Evolutionary conservation across 2,888 invertebrate species (phyloP).

Genomic region (Uropetala carovei): DNA sequence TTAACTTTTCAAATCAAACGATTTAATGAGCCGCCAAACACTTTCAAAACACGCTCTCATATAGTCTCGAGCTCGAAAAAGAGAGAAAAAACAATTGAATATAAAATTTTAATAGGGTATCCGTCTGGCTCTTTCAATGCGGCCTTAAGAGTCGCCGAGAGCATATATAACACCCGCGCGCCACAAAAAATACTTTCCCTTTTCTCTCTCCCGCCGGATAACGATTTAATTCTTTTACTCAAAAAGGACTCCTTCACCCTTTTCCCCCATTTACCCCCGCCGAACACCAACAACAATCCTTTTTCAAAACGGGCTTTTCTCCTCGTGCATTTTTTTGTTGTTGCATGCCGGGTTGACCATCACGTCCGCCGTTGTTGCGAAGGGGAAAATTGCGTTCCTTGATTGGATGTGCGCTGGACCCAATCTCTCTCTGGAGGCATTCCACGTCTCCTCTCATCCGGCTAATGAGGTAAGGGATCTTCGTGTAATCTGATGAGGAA

Average conservation of each 20-base stretch:
- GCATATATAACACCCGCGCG: not conserved
- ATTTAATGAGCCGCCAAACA: not conserved
- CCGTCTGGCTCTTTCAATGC: not conserved
- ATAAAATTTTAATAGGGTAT: not conserved
- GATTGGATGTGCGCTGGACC: not conserved
- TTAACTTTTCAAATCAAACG: not conserved
- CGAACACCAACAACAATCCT: not conserved
- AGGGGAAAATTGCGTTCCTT: not conserved
- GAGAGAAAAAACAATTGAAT: not conserved
- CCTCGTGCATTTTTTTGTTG: not conserved
- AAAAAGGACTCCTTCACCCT: not conserved
- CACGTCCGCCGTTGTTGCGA: not conserved
- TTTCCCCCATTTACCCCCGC: not conserved
- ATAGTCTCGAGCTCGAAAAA: not conserved
- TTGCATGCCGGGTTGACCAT: not conserved
- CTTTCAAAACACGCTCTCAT: not conserved
- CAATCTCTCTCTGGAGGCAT: not conserved
- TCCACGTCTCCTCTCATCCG: conserved; percentile 18
- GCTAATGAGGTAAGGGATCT: conserved; percentile 15
- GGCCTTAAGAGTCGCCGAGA: too few species aligned
- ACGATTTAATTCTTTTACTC: not conserved
- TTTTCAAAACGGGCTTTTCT: not conserved
- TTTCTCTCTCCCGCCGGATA: not conserved
- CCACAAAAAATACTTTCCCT: not conserved
- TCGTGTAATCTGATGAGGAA: conserved; percentile 28